These are phyloP conservation scores for Drosophila histrio DNA, from an alignment of 2,888 invertebrate genomes.

Conservation along the genomic window DNA sequence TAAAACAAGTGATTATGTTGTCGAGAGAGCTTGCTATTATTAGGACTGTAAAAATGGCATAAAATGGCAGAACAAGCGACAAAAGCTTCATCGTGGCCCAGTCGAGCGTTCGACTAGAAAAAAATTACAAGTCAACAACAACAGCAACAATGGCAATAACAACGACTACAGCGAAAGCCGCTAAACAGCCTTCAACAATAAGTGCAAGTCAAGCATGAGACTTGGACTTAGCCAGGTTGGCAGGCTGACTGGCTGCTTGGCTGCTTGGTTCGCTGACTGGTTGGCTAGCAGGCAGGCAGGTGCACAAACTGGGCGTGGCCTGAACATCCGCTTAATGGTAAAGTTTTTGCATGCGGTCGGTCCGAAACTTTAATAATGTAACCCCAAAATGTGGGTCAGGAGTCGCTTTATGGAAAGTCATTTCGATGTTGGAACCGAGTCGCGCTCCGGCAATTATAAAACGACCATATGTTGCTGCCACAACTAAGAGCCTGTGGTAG, in stretches of 20 bases:
- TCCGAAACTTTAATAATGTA: conserved; percentile 61
- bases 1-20: conserved; percentile 76
- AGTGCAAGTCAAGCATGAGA: conserved; percentile 59
- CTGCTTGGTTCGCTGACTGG: conserved; percentile 6
- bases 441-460: conserved; percentile 69
- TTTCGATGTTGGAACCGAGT: conserved; percentile 57
- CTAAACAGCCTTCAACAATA: conserved; percentile 58
- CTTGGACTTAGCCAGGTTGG: conserved; percentile 39
- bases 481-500: conserved; percentile 67
- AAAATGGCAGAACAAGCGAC: conserved; percentile 48
- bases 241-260: not conserved
- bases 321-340: conserved; percentile 58
- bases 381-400: conserved; percentile 63
- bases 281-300: conserved; percentile 27
- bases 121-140: conserved; percentile 44
- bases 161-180: conserved; percentile 27
- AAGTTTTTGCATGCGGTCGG: conserved; percentile 52
- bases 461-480: conserved; percentile 67
- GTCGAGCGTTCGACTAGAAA: conserved; percentile 40
- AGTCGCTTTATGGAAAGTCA: conserved; percentile 70
- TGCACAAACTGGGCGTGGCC: conserved; percentile 60
- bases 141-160: conserved; percentile 15
- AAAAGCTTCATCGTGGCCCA: conserved; percentile 34
- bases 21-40: conserved; percentile 66
- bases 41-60: conserved; percentile 60